A percentile compares a stretch with the other conserved stretches of the same genome.
Conservation (phyloP, 1,140 invertebrate species). For the Holotrichia oblita region DNA sequence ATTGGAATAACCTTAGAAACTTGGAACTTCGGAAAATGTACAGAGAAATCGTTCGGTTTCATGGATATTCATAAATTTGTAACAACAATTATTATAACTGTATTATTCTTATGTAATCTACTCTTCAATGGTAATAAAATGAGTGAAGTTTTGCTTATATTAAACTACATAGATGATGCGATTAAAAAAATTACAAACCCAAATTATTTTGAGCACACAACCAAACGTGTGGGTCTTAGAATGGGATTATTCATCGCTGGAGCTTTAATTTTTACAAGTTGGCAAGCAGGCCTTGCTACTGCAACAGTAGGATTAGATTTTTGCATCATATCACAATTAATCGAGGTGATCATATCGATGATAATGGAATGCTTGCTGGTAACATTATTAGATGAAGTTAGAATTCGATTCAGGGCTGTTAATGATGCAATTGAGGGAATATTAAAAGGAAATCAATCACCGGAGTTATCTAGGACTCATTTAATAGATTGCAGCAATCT, state of each 20-base stretch:
- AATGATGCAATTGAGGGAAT: not conserved
- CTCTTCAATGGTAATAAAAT: not conserved
- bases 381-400: not conserved
- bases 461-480: not conserved
- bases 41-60: not conserved
- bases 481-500: not conserved
- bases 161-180: not conserved
- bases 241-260: not conserved
- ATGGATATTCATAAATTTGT: not conserved
- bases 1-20: too few species aligned
- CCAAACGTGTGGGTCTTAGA: not conserved
- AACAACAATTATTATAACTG: not conserved
- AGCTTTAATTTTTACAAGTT: not conserved
- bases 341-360: not conserved
- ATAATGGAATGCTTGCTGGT: not conserved
- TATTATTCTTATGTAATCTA: not conserved
- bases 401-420: not conserved
- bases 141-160: not conserved
- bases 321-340: not conserved
- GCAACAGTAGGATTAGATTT: not conserved
- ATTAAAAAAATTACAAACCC: not conserved
- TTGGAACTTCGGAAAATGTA: not conserved
- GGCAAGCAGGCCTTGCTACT: not conserved
- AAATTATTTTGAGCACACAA: not conserved
- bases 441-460: not conserved